Conservation (phyloP, 2,113 vertebrate species). For the Falcunculus frontatus region DNA sequence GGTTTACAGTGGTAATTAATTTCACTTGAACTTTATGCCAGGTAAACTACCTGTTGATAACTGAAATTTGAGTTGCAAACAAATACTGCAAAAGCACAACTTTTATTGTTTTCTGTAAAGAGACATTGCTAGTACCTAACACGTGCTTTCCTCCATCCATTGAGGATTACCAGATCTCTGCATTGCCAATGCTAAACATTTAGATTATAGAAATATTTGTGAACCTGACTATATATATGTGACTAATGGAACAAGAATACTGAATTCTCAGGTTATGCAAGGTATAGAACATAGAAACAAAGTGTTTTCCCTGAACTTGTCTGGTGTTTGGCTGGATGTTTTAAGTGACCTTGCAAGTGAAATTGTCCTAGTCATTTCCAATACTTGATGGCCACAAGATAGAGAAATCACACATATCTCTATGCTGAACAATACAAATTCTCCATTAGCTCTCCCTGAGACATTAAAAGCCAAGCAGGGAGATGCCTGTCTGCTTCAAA, state of each 20-base stretch:
- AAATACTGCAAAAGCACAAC: background rate
- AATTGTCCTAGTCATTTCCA: background rate
- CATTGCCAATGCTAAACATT: background rate
- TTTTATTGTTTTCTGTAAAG: background rate
- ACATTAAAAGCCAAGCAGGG: background rate
- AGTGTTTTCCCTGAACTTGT: background rate
- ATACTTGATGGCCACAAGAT: background rate
- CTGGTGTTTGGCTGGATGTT: background rate
- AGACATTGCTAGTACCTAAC: background rate
- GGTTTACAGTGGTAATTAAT: background rate
- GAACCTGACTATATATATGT: background rate
- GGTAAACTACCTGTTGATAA: background rate
- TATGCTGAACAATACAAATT: background rate
- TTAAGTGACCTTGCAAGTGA: background rate
- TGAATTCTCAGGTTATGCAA: background rate
- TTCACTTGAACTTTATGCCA: constrained; percentile 6
- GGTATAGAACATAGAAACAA: background rate
- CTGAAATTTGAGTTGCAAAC: constrained; percentile 13
- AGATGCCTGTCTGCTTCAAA: background rate
- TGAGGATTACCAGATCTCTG: background rate
- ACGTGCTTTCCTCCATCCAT: background rate
- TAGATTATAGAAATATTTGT: background rate
- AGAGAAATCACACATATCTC: background rate
- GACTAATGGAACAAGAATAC: background rate
- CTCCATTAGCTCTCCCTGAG: background rate